Base-by-base conservation (phyloP, 2,113 vertebrate species). In the Larimichthys polyactis region DNA sequence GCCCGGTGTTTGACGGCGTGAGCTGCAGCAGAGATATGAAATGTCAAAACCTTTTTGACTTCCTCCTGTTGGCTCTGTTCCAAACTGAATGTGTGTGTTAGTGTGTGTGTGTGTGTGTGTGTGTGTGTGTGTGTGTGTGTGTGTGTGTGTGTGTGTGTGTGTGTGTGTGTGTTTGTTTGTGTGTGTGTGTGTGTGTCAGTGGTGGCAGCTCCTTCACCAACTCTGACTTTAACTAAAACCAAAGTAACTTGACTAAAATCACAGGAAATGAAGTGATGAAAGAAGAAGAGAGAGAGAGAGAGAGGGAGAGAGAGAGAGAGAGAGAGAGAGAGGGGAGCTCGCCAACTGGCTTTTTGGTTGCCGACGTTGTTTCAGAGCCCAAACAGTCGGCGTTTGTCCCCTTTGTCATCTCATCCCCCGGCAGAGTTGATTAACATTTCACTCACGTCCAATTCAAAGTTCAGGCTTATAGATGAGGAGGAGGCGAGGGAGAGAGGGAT, bases 371-470 rank as follows among this genome's bases (percentile, higher is more conserved):
- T 57, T 68, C 71, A 63, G 40, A 62, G 63, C 67, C 43, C 60
- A 44, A 87, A 90, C 90, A 94, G 90, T 91, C 84, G 55, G 76
- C 81, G 82, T 89, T 94, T 91, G 91, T 92, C 88, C 82, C 87
- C 77, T 88, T 85, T 85, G 85, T 90, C 93, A 82, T 86, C 91
- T 76, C 91, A 65, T 83, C 88, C 82, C 15, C 82, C 24, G 75
- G 67, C 70, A 49, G 80, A 78, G 86, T 81, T 84, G 84, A 92
- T 96, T 95, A 91, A 92, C 77, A 96, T 95, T 93, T 93, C 94
- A 78, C 94, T 94, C 95, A 95, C 95, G 95, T 95, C 92, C 91
- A 84, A 92, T 92, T 92, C 90, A 94, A 95, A 95, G 95, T 96
- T 94, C 90, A 95, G 91, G 88, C 92, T 94, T 82, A 91, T 80